Evolutionary conservation across 2,113 vertebrate genomes (phyloP), one percentile per base, ranked within the genome.

Genomic region (Periophthalmus modestus): DNA sequence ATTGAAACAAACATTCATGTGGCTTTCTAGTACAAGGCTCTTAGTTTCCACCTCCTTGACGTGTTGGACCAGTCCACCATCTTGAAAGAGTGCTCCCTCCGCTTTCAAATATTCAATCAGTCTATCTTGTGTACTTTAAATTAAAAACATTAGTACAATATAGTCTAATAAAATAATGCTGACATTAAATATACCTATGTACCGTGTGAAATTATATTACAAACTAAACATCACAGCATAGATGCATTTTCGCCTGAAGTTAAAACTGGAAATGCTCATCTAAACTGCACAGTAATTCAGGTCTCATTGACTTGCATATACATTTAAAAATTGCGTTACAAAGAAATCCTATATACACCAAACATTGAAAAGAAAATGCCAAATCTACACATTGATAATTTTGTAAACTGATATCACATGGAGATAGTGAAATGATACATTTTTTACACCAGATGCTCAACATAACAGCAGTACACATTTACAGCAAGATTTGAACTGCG

Each of bases 291-390:
- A 91, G 89, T 92, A 85, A 85, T 76, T 66, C 74, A 68, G 88
- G 87, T 92, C 90, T 89, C 15, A 65, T 79, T 82, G 73, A 63
- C 55, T 92, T 93, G 91, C 91, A 92, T 92, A 89, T 78, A 74
- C 66, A 66, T 82, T 47, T 77, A 76, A 79, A 43, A 78, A 71
- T 57, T 74, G 68, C 19, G 78, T 61, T 75, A 79, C 69, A 70
- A 39, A 61, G 76, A 52, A 46, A 65, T 28, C 52, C 62, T 65
- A 65, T 65, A n/a, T 43, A 39, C 33, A 43, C 34, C 62, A 43
- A 19, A 65, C 62, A 39, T 18, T 12, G 34, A 39, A 65, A n/a
- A 43, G 36, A 43, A 12, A 39, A n/a, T 13, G 62, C 62, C 62
- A 65, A 21, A 19, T 43, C 34, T 21, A 65, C 62, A 21, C 59